Evolutionary conservation across 2,888 invertebrate species (phyloP), one percentile per base, ranked within the genome.

Genomic region (Drosophila affinis): DNA sequence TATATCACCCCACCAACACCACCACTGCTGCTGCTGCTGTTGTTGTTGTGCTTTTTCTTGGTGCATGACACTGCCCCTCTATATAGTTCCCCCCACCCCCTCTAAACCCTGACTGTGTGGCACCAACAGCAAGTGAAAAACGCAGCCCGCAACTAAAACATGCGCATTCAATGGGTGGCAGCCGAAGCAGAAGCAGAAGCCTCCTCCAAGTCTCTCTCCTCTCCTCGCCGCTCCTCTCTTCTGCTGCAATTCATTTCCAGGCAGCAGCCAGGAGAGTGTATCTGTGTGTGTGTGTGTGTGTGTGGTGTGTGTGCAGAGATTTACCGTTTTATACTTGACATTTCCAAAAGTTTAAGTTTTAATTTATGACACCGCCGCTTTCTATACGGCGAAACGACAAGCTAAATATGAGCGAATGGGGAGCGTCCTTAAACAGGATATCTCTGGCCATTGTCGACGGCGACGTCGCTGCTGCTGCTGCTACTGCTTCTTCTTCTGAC

Each of bases 321-420:
- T 91, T 91, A 91, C 92, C 91, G 91, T 91, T 91, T 91, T 91
- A 91, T 91, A 89, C 92, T 91, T 91, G 91, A 91, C 92, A 91
- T 91, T 91, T 91, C 89, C 91, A 91, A 91, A 91, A 91, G 91
- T 91, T 91, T 91, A 91, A 91, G 92, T 91, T 91, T 91, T 91
- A 91, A 91, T 91, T 91, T 91, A 91, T 91, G 91, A 91, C 92
- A 91, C 91, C 90, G 89, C 89, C 88, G 73, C 89, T 90, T 90
- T 91, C 91, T 91, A 90, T 90, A 86, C 89, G 72, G 32, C 21
- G 64, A 67, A 14, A 39, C 85, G 85, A 88, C 84, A 86, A 87
- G 78, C 89, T 83, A 87, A 89, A 89, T 89, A 88, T 87, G 87
- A 89, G 76, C 84, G 74, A 77, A 73, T 57, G 60, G 54, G 54